Conservation (phyloP, 2,797 vertebrate species). For the Sebastes jordani region DNA sequence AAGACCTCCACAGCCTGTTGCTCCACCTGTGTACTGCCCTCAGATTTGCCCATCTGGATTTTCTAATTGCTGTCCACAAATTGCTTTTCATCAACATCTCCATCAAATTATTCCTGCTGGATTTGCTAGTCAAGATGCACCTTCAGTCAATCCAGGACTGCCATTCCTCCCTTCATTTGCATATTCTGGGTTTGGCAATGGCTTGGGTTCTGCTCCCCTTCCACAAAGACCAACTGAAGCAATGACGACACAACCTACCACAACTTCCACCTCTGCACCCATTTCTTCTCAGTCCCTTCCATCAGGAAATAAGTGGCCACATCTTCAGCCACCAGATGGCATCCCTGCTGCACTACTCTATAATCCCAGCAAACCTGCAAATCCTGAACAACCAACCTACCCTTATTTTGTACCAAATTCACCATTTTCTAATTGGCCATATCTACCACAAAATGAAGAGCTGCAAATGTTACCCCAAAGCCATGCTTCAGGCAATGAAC, state of each 20-base stretch:
- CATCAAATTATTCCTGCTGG: constrained; percentile 56
- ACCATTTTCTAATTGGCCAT: not conserved
- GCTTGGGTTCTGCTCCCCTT: not conserved
- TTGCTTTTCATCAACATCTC: constrained; percentile 76
- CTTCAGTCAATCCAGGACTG: constrained; percentile 1
- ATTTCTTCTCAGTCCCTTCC: not conserved
- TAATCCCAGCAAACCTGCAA: not conserved
- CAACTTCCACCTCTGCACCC: not conserved
- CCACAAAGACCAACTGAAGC: not conserved
- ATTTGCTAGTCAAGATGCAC: not conserved
- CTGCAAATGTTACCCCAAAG: not conserved
- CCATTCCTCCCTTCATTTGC: not conserved
- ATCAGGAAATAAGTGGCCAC: constrained; percentile 13
- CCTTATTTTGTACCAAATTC: not conserved
- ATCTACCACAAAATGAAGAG: not conserved
- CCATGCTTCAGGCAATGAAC: not conserved
- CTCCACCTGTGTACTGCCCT: constrained; percentile 36
- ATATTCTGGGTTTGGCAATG: constrained; percentile 7
- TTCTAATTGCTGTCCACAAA: constrained; percentile 69
- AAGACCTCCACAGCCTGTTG: not conserved
- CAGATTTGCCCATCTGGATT: constrained; percentile 48
- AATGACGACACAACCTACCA: not conserved
- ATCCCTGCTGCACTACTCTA: not conserved
- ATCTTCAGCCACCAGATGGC: constrained; percentile 55
- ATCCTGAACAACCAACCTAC: not conserved